Percentiles rank a stretch among this genome's conserved stretches.
These are phyloP conservation scores for Diarsia brunnea DNA, from an alignment of 2,888 invertebrate species.

Conservation along the genomic window DNA sequence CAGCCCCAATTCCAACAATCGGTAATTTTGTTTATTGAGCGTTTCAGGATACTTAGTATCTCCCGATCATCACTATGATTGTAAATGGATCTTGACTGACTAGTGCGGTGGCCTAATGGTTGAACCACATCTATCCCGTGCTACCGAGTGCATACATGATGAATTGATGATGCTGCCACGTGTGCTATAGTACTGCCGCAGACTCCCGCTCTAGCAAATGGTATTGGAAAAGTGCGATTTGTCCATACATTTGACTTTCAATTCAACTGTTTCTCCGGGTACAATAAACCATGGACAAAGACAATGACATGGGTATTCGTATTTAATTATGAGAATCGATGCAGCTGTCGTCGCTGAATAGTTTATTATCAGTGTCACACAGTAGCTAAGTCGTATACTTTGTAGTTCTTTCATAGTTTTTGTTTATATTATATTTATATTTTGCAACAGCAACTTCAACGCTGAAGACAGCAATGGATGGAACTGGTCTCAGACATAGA, in stretches of 20 bases:
- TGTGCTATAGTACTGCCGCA: background rate
- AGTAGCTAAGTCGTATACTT: background rate
- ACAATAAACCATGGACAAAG: constrained; percentile 7
- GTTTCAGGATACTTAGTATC: background rate
- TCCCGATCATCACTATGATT: background rate
- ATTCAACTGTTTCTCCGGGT: background rate
- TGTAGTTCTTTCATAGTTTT: background rate
- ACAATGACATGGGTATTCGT: constrained; percentile 9
- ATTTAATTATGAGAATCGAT: constrained; percentile 38
- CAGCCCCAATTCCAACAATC: background rate
- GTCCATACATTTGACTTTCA: background rate
- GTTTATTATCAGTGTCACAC: too few species aligned
- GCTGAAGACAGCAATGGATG: too few species aligned
- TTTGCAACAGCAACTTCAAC: too few species aligned
- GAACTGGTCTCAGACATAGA: too few species aligned
- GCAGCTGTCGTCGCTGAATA: constrained; percentile 12
- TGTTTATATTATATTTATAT: too few species aligned
- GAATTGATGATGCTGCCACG: background rate
- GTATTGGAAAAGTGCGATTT: background rate
- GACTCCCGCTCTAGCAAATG: background rate
- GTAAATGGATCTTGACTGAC: background rate
- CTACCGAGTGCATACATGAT: too few species aligned
- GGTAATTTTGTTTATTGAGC: constrained; percentile 1
- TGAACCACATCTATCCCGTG: background rate
- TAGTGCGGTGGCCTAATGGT: background rate